A percentile compares a stretch with the other conserved stretches of the same genome.
These are phyloP conservation scores for Crenichthys baileyi DNA, from an alignment of 2,797 vertebrate species.

Conservation along the genomic window DNA sequence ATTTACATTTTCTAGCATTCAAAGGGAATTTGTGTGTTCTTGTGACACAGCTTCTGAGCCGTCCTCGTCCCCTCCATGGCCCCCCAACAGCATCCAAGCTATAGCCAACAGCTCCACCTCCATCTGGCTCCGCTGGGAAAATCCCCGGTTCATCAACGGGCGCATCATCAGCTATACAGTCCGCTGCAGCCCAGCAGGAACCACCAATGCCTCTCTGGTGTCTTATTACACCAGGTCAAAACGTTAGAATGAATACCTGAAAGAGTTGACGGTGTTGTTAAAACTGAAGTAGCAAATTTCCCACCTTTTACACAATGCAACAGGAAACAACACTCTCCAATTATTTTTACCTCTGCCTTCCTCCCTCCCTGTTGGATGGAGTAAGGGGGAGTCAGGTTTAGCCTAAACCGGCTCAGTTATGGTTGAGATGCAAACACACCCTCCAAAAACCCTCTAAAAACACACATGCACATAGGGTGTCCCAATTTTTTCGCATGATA, in stretches of 20 bases:
- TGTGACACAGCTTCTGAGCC: constrained; percentile 39
- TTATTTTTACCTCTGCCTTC: no score
- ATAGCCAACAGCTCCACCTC: constrained; percentile 93
- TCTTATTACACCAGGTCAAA: constrained; percentile 93
- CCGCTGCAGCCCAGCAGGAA: constrained; percentile 92
- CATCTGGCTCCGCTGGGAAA: constrained; percentile 96
- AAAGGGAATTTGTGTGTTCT: not conserved
- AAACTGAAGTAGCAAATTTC: not conserved
- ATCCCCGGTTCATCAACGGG: constrained; percentile 89
- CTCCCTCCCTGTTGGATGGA: no score
- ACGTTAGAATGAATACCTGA: not conserved
- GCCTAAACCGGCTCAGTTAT: no score
- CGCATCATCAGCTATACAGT: constrained; percentile 96
- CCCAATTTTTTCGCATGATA: not conserved
- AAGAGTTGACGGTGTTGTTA: not conserved
- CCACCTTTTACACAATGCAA: no score
- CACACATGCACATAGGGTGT: not conserved
- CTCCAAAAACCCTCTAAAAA: not conserved
- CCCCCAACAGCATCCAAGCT: constrained; percentile 90
- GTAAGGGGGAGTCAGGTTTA: no score
- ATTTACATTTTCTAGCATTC: not conserved
- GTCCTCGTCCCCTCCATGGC: constrained; percentile 85
- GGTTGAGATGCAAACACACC: no score
- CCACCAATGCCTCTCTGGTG: constrained; percentile 92
- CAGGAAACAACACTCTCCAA: no score